Conservation (phyloP, 2,888 invertebrate genomes). For the Cacoxenus indagator region DNA sequence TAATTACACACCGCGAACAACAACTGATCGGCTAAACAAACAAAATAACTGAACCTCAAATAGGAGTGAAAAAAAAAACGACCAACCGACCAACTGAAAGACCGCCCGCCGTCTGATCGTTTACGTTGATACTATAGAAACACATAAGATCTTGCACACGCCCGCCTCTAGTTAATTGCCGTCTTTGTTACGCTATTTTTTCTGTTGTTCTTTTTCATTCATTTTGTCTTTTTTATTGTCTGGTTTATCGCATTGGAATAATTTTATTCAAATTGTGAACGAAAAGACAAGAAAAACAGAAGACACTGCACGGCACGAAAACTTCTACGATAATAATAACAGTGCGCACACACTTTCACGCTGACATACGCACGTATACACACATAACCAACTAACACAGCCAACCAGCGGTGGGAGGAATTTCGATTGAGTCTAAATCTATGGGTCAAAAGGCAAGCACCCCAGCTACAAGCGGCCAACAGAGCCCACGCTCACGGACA, state of each 20-base stretch:
- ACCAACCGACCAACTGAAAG: constrained; percentile 40
- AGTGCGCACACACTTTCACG: constrained; percentile 1
- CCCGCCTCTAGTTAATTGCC: not conserved
- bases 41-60: too few relatives aligned
- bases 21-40: not conserved
- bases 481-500: constrained; percentile 81
- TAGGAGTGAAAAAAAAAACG: not conserved
- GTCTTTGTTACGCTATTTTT: too few relatives aligned
- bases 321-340: too few relatives aligned
- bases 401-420: constrained; percentile 17
- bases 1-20: constrained; percentile 51
- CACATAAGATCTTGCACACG: not conserved
- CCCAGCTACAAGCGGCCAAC: constrained; percentile 77
- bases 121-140: not conserved
- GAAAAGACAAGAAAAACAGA: not conserved
- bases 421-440: constrained; percentile 40
- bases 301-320: not conserved
- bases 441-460: constrained; percentile 92
- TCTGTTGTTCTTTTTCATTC: not conserved
- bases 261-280: not conserved
- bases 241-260: not conserved
- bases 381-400: constrained; percentile 25
- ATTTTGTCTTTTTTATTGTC: not conserved
- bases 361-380: not conserved
- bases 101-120: constrained; percentile 28